Evolutionary conservation across 1,140 invertebrate genomes (phyloP).

Genomic region (Meteorus sp.): DNA sequence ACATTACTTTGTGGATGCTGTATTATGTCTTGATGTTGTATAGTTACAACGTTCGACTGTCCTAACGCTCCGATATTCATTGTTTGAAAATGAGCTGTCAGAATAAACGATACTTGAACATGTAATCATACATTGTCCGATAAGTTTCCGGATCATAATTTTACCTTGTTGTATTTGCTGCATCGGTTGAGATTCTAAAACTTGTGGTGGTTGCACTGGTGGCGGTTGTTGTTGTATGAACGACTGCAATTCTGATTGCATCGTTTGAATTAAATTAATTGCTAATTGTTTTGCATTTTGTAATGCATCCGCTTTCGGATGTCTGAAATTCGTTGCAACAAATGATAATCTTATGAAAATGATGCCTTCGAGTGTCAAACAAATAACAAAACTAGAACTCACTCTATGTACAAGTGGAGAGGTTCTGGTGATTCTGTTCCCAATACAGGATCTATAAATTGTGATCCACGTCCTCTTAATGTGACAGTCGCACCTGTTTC

Average conservation of each 20-base stretch:
- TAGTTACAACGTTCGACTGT: constrained; percentile 57
- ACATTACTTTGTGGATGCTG: constrained; percentile 56
- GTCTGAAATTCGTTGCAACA: constrained; percentile 53
- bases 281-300: constrained; percentile 74
- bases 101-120: constrained; percentile 18
- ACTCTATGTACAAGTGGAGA: constrained; percentile 78
- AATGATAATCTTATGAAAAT: constrained; percentile 11
- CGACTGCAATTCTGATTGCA: constrained; percentile 74
- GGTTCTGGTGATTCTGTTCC: constrained; percentile 75
- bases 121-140: not conserved
- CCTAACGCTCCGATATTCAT: constrained; percentile 57
- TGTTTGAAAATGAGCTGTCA: constrained; percentile 56
- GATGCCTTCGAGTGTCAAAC: constrained; percentile 1
- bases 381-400: constrained; percentile 38
- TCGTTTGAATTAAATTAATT: constrained; percentile 78
- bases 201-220: constrained; percentile 51
- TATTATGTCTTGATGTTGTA: constrained; percentile 59
- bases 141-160: constrained; percentile 4
- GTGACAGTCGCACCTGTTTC: constrained; percentile 78
- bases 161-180: constrained; percentile 51
- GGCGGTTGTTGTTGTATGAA: constrained; percentile 63
- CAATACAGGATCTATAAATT: constrained; percentile 64
- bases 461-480: constrained; percentile 70
- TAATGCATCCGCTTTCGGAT: constrained; percentile 69
- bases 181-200: constrained; percentile 49